Evolutionary conservation across 2,888 invertebrate genomes (phyloP).

Genomic region (Troides helena): DNA sequence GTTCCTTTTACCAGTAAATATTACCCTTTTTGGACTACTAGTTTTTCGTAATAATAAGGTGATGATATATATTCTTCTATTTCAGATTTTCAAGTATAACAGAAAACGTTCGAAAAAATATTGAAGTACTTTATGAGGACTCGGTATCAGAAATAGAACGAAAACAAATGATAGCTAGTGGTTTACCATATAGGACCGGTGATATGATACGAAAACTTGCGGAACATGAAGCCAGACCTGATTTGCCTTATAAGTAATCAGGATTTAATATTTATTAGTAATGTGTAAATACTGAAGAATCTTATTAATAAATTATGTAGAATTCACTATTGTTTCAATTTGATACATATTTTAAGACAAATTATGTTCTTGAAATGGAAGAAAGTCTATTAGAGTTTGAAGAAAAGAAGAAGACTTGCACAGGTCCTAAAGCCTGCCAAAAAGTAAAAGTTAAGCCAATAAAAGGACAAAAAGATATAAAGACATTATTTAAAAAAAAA

Average conservation of each 20-base stretch:
- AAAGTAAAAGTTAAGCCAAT: slow-evolving; percentile 19
- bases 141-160: slow-evolving; percentile 69
- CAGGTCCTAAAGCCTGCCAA: slow-evolving; percentile 50
- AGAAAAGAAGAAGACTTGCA: slow-evolving; percentile 52
- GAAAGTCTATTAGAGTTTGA: slow-evolving; percentile 67
- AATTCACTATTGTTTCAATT: slow-evolving; percentile 54
- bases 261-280: slow-evolving; percentile 19
- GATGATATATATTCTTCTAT: slow-evolving; percentile 33
- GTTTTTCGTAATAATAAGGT: neutral
- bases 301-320: slow-evolving; percentile 26
- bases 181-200: slow-evolving; percentile 50
- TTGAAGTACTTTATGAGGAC: slow-evolving; percentile 60
- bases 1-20: slow-evolving; percentile 76
- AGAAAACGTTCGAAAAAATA: slow-evolving; percentile 49
- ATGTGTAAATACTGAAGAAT: slow-evolving; percentile 10
- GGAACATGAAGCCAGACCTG: slow-evolving; percentile 50
- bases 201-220: slow-evolving; percentile 48
- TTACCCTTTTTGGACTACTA: slow-evolving; percentile 21
- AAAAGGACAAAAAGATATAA: slow-evolving; percentile 65
- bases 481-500: slow-evolving; percentile 55
- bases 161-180: slow-evolving; percentile 60
- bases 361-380: slow-evolving; percentile 54
- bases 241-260: slow-evolving; percentile 52
- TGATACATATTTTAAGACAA: slow-evolving; percentile 39
- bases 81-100: slow-evolving; percentile 54